Evolutionary conservation across 2,888 invertebrate species (phyloP).

Genomic region (Sinopyrophorus schimmeli): DNA sequence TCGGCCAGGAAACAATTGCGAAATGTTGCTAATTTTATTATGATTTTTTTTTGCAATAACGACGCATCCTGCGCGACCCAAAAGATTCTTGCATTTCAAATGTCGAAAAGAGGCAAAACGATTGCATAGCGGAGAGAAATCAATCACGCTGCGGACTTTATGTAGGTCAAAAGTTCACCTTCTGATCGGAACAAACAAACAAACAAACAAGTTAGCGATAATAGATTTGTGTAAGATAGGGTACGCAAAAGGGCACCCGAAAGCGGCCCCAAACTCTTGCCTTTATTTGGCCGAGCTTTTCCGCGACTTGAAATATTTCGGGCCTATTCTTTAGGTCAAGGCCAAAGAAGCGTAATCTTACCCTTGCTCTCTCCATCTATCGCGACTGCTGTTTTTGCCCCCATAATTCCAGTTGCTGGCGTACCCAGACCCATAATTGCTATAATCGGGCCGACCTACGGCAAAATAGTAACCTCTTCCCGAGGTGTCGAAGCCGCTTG

Average conservation of each 20-base stretch:
- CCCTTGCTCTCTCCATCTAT: conserved; percentile 56
- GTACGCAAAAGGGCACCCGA: too few species aligned
- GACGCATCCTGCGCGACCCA: too few species aligned
- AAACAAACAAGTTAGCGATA: conserved; percentile 27
- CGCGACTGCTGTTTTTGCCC: conserved; percentile 31
- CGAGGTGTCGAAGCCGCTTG: conserved; percentile 63
- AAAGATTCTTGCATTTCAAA: too few species aligned
- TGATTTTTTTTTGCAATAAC: too few species aligned
- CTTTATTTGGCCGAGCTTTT: too few species aligned
- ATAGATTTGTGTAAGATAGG: conserved; percentile 30
- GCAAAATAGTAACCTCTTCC: conserved; percentile 65
- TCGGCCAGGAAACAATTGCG: too few species aligned
- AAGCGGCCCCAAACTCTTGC: too few species aligned
- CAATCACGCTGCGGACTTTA: conserved; percentile 32
- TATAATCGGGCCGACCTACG: conserved; percentile 58
- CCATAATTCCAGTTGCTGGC: conserved; percentile 41
- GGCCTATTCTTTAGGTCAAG: conserved; percentile 24
- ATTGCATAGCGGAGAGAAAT: conserved; percentile 26
- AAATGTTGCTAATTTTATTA: too few species aligned
- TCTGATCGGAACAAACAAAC: conserved; percentile 26
- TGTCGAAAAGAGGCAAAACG: too few species aligned
- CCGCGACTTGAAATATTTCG: too few species aligned
- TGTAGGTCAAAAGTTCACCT: conserved; percentile 31
- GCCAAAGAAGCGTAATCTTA: conserved; percentile 23
- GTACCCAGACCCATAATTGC: conserved; percentile 47